Conservation (phyloP, 2,797 vertebrate species). For the Nyctibius grandis region DNA sequence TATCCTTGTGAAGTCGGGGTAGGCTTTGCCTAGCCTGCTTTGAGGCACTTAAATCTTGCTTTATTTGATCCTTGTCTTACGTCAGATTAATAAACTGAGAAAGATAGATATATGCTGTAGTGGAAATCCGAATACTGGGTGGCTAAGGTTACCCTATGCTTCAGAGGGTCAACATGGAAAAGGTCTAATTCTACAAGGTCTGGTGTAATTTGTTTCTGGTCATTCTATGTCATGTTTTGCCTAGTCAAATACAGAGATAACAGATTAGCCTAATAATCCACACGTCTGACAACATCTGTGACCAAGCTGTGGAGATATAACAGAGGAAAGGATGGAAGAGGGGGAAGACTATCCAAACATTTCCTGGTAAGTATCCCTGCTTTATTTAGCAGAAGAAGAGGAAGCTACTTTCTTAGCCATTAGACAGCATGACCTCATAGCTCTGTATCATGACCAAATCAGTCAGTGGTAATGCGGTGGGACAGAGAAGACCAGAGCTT, state of each 20-base stretch:
- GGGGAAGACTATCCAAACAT: background rate
- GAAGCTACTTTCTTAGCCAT: background rate
- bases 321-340: background rate
- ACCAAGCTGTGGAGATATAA: background rate
- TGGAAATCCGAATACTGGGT: background rate
- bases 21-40: background rate
- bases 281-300: background rate
- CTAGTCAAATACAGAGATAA: background rate
- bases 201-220: background rate
- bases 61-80: background rate
- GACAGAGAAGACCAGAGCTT: background rate
- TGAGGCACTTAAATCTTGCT: background rate
- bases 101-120: background rate
- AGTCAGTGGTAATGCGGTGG: background rate
- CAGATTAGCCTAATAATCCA: background rate
- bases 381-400: background rate
- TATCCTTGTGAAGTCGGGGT: background rate
- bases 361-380: background rate
- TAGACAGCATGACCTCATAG: background rate
- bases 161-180: background rate
- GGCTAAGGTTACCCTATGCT: background rate
- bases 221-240: background rate
- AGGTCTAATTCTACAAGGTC: background rate
- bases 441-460: background rate
- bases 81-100: background rate